Conservation (phyloP, 2,797 vertebrate genomes). For the Rallus crepitans region DNA sequence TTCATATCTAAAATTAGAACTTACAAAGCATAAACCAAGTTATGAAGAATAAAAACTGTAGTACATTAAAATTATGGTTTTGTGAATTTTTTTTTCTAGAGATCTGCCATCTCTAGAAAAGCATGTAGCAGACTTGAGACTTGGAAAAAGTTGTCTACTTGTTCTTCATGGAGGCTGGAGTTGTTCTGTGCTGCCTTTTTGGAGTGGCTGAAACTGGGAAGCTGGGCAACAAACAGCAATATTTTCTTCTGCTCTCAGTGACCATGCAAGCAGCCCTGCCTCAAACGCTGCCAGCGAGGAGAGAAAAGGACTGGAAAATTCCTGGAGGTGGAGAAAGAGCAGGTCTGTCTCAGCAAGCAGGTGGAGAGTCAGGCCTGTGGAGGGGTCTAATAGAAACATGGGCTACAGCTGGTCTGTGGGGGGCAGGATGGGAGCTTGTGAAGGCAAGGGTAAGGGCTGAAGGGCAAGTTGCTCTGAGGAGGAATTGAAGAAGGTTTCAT, state of each 20-base stretch:
- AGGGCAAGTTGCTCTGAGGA: background rate
- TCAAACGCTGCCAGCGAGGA: fast-evolving
- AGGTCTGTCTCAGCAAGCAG: background rate
- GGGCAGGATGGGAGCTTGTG: background rate
- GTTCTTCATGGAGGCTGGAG: background rate
- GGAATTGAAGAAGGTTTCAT: background rate
- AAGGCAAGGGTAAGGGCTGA: background rate
- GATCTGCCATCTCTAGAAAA: background rate
- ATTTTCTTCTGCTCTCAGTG: background rate
- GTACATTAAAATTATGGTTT: background rate
- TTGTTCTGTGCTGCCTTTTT: background rate
- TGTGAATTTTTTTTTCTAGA: background rate
- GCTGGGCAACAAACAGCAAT: background rate
- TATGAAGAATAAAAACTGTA: background rate
- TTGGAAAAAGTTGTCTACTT: background rate
- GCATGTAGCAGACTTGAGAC: background rate
- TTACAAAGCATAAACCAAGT: background rate
- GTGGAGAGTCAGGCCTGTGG: background rate
- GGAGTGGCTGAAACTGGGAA: background rate
- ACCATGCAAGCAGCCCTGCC: background rate
- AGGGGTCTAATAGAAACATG: background rate
- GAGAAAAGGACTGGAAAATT: background rate
- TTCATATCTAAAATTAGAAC: background rate
- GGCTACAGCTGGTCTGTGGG: background rate
- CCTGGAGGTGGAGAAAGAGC: background rate